phyloP scores from a whole-genome alignment of 2,888 invertebrate genomes.

The Metellina segmentata region DNA sequence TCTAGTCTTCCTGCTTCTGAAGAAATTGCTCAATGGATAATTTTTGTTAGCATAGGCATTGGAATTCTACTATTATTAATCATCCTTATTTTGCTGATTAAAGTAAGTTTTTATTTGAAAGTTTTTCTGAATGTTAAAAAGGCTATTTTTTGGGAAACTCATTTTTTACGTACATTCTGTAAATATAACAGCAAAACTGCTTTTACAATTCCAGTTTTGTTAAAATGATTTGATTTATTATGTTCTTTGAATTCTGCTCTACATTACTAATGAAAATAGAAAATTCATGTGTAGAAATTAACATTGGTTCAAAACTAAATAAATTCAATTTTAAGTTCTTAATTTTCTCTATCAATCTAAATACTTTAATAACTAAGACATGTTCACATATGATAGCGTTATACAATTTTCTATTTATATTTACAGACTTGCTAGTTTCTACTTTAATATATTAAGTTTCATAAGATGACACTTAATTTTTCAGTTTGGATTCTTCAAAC shows the following conservation, averaged over 20 bases:
- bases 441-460: background rate
- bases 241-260: no score
- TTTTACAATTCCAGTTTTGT: no score
- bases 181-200: background rate
- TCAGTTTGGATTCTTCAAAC: conserved; percentile 77
- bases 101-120: conserved; percentile 56
- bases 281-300: no score
- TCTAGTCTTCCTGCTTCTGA: conserved; percentile 61
- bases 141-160: background rate
- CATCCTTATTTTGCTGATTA: conserved; percentile 65
- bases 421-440: background rate
- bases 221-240: no score
- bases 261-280: no score
- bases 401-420: background rate
- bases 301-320: no score
- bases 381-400: background rate
- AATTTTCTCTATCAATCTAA: no score
- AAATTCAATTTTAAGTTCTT: no score
- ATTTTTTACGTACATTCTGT: background rate
- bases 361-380: no score
- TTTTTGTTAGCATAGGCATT: conserved; percentile 72
- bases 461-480: background rate
- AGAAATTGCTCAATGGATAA: conserved; percentile 73
- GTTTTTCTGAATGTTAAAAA: background rate
- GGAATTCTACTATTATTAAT: conserved; percentile 74